Evolutionary conservation across 2,888 invertebrate species (phyloP), one percentile per base, ranked within the genome.

Genomic region (Sphaeridia pumilis): DNA sequence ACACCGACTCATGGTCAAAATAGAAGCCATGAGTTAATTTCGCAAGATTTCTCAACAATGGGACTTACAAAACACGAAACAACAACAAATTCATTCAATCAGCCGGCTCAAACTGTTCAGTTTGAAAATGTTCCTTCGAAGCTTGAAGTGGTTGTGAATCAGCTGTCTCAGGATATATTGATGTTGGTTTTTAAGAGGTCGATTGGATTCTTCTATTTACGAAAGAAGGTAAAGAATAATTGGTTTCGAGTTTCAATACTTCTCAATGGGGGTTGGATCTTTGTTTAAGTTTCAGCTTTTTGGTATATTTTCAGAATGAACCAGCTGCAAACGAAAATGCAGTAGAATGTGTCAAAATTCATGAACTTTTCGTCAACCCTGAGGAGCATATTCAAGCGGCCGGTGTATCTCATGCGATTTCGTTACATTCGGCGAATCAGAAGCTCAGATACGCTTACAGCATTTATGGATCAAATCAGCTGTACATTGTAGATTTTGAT

Each of bases 131-230:
- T 45, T n/a, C 51, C 51, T 34, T 24, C 45, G 36, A 21, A 38
- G 4, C 43, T 55, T 34, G 44, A 47, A 17, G 51, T 45, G 2
- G 55, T 51, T n/a, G 27, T 50, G 3, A 51, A 55, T 38, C 48
- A 55, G 21, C 20, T 55, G 4, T 34, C 47, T 27, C 51, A 55
- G 28, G 55, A 55, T 28, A 48, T 51, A 17, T 24, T 55, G 17
- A 26, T 55, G n/a, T 28, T 55, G 2, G 27, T 31, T 17, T 55
- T 55, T 31, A 35, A 25, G 21, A 51, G 45, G 10, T 42, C 34
- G 7, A 48, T 55, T 26, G 27, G 28, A 35, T 26, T 55, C 1
- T 55, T 50, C 28, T 31, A 47, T 2, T 21, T 55, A 1, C 26
- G 21, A 55, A 50, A 46, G 54, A 49, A 24, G 31, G 31, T 31